Conservation (phyloP, 2,888 invertebrate species). For the Adineta ricciae region DNA sequence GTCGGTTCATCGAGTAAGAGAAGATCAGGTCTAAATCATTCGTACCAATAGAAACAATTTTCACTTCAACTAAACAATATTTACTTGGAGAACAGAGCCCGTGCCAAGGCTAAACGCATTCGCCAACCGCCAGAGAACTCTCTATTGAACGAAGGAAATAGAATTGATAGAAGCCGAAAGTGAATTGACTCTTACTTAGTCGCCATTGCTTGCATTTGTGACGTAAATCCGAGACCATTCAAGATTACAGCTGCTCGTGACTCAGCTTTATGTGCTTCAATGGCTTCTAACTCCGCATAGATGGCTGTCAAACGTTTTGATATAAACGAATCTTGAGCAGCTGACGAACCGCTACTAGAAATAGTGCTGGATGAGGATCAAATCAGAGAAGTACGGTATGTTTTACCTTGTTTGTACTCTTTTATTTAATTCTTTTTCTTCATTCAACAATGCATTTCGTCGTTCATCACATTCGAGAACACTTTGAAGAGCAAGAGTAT, state of each 20-base stretch:
- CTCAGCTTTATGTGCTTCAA: slow-evolving; percentile 90
- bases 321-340: slow-evolving; percentile 34
- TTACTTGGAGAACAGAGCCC: slow-evolving; percentile 79
- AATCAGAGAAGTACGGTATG: not conserved
- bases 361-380: not conserved
- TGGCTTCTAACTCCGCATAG: slow-evolving; percentile 71
- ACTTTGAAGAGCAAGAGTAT: slow-evolving; percentile 81
- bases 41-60: slow-evolving; percentile 33
- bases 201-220: slow-evolving; percentile 72
- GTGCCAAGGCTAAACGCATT: slow-evolving; percentile 88
- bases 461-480: slow-evolving; percentile 83
- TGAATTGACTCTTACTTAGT: slow-evolving; percentile 57
- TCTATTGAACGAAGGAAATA: slow-evolving; percentile 38
- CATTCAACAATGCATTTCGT: slow-evolving; percentile 64
- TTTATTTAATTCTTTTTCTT: slow-evolving; percentile 72
- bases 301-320: slow-evolving; percentile 60
- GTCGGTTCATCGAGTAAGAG: slow-evolving; percentile 89
- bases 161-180: not conserved
- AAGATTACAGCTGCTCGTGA: slow-evolving; percentile 85
- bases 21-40: slow-evolving; percentile 67
- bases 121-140: slow-evolving; percentile 98
- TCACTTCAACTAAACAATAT: slow-evolving; percentile 29
- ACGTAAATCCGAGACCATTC: slow-evolving; percentile 82
- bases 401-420: slow-evolving; percentile 24
- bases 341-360: not conserved